Conservation (phyloP, 1,140 invertebrate genomes). For the Coptotermes formosanus region DNA sequence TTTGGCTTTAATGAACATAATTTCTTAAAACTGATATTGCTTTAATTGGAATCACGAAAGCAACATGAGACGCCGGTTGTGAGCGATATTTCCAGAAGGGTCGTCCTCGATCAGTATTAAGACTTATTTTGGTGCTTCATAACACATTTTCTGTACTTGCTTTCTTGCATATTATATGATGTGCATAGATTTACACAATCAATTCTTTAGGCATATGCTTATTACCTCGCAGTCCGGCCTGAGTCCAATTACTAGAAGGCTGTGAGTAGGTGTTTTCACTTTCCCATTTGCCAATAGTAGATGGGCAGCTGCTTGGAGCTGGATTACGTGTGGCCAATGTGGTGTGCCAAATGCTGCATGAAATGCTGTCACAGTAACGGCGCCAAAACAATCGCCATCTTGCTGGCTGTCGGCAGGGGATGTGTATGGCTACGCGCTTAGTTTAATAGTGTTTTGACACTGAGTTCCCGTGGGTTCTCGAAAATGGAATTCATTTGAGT, state of each 20-base stretch:
- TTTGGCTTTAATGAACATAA: too few relatives aligned
- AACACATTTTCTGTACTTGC: too few relatives aligned
- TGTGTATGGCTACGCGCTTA: neutral
- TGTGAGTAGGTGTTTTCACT: neutral
- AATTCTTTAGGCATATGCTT: too few relatives aligned
- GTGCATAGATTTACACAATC: too few relatives aligned
- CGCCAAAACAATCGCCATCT: neutral
- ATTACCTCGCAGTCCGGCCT: too few relatives aligned
- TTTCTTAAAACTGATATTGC: too few relatives aligned
- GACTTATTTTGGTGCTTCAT: too few relatives aligned
- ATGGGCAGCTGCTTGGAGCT: neutral
- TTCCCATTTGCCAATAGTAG: neutral
- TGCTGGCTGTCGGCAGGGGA: neutral
- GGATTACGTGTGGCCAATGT: neutral
- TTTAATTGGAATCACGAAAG: too few relatives aligned
- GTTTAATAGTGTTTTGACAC: neutral
- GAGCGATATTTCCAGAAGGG: too few relatives aligned
- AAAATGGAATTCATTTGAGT: neutral
- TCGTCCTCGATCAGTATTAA: too few relatives aligned
- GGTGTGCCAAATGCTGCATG: neutral
- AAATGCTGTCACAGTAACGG: neutral
- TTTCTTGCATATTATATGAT: too few relatives aligned
- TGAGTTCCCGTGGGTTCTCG: neutral
- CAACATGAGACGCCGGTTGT: too few relatives aligned
- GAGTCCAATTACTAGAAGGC: neutral